Percentiles rank a stretch among this genome's conserved stretches.
These are phyloP conservation scores for Anas platyrhynchos DNA, from an alignment of 2,113 vertebrate genomes.

Conservation along the genomic window DNA sequence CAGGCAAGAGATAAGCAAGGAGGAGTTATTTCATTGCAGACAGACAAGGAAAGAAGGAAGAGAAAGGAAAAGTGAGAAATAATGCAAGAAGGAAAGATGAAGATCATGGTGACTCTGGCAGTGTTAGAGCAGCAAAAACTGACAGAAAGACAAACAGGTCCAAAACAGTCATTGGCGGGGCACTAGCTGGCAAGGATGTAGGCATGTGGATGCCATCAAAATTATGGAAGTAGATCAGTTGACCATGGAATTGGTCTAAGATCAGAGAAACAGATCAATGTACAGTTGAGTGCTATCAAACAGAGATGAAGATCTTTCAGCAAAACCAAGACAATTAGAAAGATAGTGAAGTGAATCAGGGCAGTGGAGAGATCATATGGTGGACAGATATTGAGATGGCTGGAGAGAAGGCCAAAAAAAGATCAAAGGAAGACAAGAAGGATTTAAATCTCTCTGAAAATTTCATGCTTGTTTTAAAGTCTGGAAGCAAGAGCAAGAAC, in stretches of 20 bases:
- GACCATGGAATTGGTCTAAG: not conserved
- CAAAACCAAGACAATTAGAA: not conserved
- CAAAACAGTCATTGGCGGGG: not conserved
- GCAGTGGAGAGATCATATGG: not conserved
- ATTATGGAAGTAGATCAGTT: not conserved
- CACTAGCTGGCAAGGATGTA: not conserved
- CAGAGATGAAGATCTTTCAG: not conserved
- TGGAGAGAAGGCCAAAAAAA: not conserved
- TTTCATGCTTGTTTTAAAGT: not conserved
- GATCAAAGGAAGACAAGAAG: not conserved
- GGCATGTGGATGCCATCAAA: not conserved
- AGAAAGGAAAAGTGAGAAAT: not conserved
- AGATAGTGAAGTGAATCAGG: not conserved
- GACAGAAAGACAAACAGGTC: not conserved
- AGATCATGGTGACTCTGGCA: not conserved
- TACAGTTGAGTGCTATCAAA: not conserved
- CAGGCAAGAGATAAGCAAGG: not conserved
- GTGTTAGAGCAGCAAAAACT: not conserved
- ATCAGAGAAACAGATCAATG: not conserved
- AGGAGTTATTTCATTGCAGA: not conserved
- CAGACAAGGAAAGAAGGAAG: not conserved
- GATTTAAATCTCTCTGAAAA: slow-evolving; percentile 1
- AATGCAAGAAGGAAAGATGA: not conserved
- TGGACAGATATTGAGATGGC: not conserved
- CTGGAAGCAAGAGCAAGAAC: not conserved